Conservation (phyloP, 2,888 invertebrate species). For the Gonocerus acuteangulatus region DNA sequence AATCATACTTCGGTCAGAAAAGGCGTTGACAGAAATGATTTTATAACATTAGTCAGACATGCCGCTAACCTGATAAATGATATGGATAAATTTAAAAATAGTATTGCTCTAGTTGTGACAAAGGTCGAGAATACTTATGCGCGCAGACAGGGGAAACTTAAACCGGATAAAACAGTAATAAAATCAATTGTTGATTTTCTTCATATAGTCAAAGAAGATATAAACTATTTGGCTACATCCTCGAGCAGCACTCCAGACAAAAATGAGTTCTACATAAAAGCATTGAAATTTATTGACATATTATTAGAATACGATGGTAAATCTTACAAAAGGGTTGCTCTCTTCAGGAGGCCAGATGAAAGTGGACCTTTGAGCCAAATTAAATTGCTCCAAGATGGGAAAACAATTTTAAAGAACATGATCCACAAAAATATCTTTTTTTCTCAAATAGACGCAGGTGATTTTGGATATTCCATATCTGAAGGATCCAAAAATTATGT, state of each 20-base stretch:
- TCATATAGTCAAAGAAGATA: background rate
- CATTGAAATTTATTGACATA: background rate
- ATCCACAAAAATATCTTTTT: background rate
- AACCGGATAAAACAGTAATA: background rate
- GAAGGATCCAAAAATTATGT: constrained; percentile 1
- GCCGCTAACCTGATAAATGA: background rate
- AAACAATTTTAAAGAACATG: background rate
- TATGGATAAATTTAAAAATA: constrained; percentile 2
- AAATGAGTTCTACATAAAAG: background rate
- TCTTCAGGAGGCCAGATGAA: constrained; percentile 2
- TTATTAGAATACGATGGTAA: background rate
- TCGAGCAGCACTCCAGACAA: background rate
- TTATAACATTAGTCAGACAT: background rate
- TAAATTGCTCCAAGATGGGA: background rate
- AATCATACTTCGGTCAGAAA: background rate
- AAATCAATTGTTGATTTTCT: background rate
- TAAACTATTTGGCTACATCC: background rate
- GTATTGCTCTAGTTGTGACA: constrained; percentile 10
- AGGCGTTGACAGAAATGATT: constrained; percentile 12
- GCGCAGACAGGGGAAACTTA: background rate
- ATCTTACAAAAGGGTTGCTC: background rate
- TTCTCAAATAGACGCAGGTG: background rate
- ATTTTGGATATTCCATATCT: constrained; percentile 16
- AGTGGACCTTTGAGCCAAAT: background rate
- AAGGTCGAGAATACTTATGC: constrained; percentile 4